Evolutionary conservation across 2,113 vertebrate species (phyloP).

Genomic region (Corythaixoides concolor): DNA sequence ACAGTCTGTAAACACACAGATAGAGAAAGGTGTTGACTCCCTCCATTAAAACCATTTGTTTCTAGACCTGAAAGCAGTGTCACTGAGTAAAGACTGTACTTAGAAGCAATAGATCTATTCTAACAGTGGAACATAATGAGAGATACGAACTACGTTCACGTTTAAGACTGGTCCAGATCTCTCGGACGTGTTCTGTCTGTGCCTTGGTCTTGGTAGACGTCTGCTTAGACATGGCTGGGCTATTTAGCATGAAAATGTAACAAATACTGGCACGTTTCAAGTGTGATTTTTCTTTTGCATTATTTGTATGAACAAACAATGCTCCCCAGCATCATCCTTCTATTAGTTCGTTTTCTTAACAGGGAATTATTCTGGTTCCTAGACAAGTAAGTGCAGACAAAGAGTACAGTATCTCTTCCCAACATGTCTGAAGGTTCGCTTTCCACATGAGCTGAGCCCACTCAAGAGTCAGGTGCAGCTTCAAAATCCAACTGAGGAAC

Average conservation of each 20-base stretch:
- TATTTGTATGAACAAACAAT: neutral
- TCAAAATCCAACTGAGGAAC: neutral
- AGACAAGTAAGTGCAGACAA: neutral
- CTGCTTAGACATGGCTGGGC: fast-evolving
- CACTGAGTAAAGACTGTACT: neutral
- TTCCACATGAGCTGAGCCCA: neutral
- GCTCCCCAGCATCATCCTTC: neutral
- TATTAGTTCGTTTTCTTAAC: neutral
- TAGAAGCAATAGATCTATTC: neutral
- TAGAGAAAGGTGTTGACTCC: neutral
- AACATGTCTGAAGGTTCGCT: neutral
- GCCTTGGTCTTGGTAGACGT: neutral
- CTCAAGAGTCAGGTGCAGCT: neutral
- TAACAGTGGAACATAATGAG: neutral
- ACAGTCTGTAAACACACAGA: neutral
- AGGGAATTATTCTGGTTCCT: neutral
- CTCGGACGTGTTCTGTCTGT: fast-evolving
- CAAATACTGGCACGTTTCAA: neutral
- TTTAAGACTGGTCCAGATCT: neutral
- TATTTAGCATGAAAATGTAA: neutral
- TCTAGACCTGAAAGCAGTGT: neutral
- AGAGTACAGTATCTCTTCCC: neutral
- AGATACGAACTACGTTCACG: neutral
- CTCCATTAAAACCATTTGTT: neutral
- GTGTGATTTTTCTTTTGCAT: neutral